Base-by-base conservation (phyloP, 2,888 invertebrate genomes). In the Odontomyia ornata region DNA sequence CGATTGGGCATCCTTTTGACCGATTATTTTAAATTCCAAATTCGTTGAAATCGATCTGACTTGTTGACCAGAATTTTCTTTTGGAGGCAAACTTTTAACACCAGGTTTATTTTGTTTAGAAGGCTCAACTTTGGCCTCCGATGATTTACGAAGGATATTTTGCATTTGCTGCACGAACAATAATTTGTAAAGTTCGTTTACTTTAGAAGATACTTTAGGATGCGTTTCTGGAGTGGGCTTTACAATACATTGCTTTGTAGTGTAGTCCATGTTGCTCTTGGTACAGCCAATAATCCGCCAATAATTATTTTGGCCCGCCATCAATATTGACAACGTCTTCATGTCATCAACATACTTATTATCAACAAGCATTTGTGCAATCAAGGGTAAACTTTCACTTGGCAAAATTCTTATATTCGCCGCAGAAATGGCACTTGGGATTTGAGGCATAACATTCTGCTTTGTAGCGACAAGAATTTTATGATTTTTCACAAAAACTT, bases 181-280 rank as follows among this genome's bases (percentile, higher is more conserved):
- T 4, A 77, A 79, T n/a, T 83, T 83, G 73, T 84, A 86, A 0
- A 86, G 79, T 0, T 83, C 80, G 78, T 86, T 85, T 1, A 87
- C 86, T 78, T 87, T 87, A 62, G 82, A 83, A 1, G 86, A 84
- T 9, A 87, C 79, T n/a, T 83, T 72, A 1, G 87, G 87, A 82
- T 87, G 86, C 0, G 84, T 83, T 60, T 82, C 81, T 0, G 86
- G 86, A 2, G 85, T 86, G 0, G 87, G 87, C 72, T 84, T 86
- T 0, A 79, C 79, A 30, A 83, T 82, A 72, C 86, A 84, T 1
- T 85, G 83, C 77, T 82, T 83, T 3, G 81, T 79, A 43, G 82
- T 81, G 80, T 84, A 79, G 36, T 80, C 75, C 25, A 76, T 60
- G 23, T 76, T 62, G 82, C 83, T 21, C 84, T 86, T 81, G 83